Base-by-base conservation (phyloP, 2,797 vertebrate species). In the Xiphorhynchus erythropygius region DNA sequence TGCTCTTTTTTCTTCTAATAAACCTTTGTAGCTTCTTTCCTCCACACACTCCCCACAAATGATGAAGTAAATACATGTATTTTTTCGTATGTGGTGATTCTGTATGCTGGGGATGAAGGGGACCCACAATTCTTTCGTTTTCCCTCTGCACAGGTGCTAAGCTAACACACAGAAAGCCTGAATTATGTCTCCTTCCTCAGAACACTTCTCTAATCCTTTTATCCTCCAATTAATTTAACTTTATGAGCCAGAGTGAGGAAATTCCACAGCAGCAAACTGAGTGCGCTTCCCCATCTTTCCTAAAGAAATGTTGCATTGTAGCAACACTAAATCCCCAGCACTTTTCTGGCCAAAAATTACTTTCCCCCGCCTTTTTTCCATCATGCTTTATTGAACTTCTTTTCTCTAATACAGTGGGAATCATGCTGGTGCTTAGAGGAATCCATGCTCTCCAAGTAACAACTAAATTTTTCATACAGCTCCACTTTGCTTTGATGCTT, bases 401-500 rank as follows among this genome's bases (percentile, higher is more conserved):
- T 95, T 94, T 75, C 57, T 68, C 35, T 74, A 13, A 19, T 60
- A 23, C 21, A 41, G 33, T 50, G 64, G 32, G 28, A 92, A 90
- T 81, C 59, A 41, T n/a, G 33, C 28, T 73, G 19, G 13, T 84
- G 62, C 50, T 73, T 57, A 50, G 60, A 84, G 22, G 53, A 78
- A 71, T 41, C 27, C 27, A 16, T 4, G 19, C 47, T 84, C 67
- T 69, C 35, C 27, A 80, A 56, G 32, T 35, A 80, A 44, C 49
- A 74, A 24, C 35, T 71, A 33, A 62, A 73, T 80, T 91, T 89
- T 89, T 87, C 46, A 52, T 88, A 62, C 17, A 75, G 50, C 50
- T 90, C 50, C 37, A 60, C 67, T 94, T 53, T 47, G 33, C 67
- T 94, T 47, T 52, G 25, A 27, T 62, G 52, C 84, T 97, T 82